Evolutionary conservation across 2,113 vertebrate species (phyloP), one percentile per base, ranked within the genome.

Genomic region (Crotalus viridis): DNA sequence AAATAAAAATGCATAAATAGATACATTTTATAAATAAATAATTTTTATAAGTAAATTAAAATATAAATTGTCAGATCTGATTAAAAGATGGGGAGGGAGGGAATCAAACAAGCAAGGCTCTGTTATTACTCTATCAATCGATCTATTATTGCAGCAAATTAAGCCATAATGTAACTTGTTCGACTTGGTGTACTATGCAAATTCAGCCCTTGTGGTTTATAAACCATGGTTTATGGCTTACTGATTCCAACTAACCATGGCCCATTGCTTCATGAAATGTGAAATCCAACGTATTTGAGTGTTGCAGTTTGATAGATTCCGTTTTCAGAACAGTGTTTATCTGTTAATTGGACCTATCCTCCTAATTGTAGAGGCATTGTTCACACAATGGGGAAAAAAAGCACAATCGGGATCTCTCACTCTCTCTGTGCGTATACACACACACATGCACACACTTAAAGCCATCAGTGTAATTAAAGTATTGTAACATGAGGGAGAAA

Each of bases 381-480:
- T 52, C 48, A 8, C 46, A 55, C 19, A 26, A 64, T 46, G 10
- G 13, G 54, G 12, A 4, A 2, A 2, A 15, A 0, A 3, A 39
- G 33, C 74, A 43, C 74, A 43, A 81, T 43, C 21, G 43, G 74
- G 74, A 81, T 43, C 74, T 81, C 74, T 81, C 33, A 2, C 69
- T 39, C 74, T 17, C 33, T 81, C 74, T 26, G 1, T 26, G 39
- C 13, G 0, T 69, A 51, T 51, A 19, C 24, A n/a, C 24, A 28
- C 39, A 61, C 88, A 61, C 26, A 54, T 4, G 91, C 6, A 93
- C 0, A 74, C 74, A 1, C 33, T 48, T 54, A 90, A 46, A 88
- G 6, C 24, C 10, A 81, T 85, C 26, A 46, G 3, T 22, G 48
- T 90, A 59, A 90, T 93, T 89, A 93, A 93, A 92, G n/a, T 85